Evolutionary conservation across 2,888 invertebrate genomes (phyloP), one percentile per base, ranked within the genome.

Genomic region (Phrixothrix hirtus): DNA sequence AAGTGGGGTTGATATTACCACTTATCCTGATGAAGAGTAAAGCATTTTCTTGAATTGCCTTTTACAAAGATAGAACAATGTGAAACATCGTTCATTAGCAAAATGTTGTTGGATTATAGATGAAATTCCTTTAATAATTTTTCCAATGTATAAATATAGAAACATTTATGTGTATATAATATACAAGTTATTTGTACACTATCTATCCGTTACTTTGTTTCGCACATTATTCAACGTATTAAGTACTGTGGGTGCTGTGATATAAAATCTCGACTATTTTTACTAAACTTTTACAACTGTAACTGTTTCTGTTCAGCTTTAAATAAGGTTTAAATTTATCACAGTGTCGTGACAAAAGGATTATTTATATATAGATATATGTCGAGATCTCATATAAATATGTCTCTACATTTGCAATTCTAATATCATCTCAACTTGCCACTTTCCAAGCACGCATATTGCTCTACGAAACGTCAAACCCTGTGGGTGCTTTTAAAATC

Each of bases 361-460:
- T 63, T 60, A 61, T 57, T 59, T 54, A 60, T 54, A 45, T 57
- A 4, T 17, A 36, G n/a, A n/a, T 21, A 21, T 21, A 21, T 7
- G 21, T 3, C 51, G 56, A 51, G 52, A 45, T 44, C 60, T 53
- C 55, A 61, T 57, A 63, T 59, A 63, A 60, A 63, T 62, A 60
- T 62, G 60, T 65, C 60, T 58, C 53, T 53, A 53, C 63, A 66
- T 69, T 68, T 65, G 67, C 66, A 70, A 67, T 67, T 67, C 68
- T 68, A 68, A 69, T 68, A 61, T 53, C 54, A 55, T 61, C 59
- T 62, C 62, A 60, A 64, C 62, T 62, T 62, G 59, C 58, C 55
- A 58, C 55, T 63, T 59, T 58, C 60, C 50, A 53, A 56, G 57
- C 55, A 67, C 63, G 65, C 66, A 64, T 66, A 63, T 66, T 64